These are phyloP conservation scores for Synaphobranchus kaupii DNA, from an alignment of 2,797 vertebrate species.

Conservation along the genomic window DNA sequence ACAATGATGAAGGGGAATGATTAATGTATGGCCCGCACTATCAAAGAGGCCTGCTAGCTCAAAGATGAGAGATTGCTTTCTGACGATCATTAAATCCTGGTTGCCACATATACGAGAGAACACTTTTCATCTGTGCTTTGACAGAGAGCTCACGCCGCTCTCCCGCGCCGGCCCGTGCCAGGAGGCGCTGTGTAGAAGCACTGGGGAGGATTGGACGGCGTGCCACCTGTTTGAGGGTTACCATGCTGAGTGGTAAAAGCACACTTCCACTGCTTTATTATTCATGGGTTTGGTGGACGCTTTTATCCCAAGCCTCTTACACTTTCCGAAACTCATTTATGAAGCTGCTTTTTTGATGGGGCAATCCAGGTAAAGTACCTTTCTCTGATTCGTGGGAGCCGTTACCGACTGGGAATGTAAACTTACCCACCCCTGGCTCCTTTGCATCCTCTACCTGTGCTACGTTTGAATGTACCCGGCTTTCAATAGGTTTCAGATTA, in stretches of 20 bases:
- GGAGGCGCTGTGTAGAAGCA: slow-evolving; percentile 5
- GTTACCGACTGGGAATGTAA: not conserved
- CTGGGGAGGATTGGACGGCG: not conserved
- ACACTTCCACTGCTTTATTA: slow-evolving; percentile 5
- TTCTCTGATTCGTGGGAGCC: not conserved
- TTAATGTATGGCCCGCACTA: slow-evolving; percentile 56
- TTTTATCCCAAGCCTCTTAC: slow-evolving; percentile 24
- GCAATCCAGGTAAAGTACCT: not conserved
- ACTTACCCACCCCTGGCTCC: not conserved
- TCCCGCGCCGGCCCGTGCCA: not conserved
- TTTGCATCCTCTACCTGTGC: not conserved
- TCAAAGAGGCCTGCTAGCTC: slow-evolving; percentile 55
- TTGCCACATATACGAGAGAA: slow-evolving; percentile 55
- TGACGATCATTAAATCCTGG: slow-evolving; percentile 63
- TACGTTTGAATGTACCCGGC: not conserved
- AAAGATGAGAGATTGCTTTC: slow-evolving; percentile 60
- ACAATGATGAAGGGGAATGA: slow-evolving; percentile 56
- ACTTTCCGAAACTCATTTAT: slow-evolving; percentile 21
- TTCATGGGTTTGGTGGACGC: slow-evolving; percentile 15
- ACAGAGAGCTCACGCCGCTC: not conserved
- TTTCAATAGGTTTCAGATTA: slow-evolving; percentile 18
- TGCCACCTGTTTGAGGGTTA: slow-evolving; percentile 12
- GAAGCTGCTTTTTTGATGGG: not conserved
- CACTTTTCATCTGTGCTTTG: slow-evolving; percentile 51
- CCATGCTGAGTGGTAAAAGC: slow-evolving; percentile 13